phyloP scores from a whole-genome alignment of 2,113 vertebrate species.

The Plestiodon gilberti region DNA sequence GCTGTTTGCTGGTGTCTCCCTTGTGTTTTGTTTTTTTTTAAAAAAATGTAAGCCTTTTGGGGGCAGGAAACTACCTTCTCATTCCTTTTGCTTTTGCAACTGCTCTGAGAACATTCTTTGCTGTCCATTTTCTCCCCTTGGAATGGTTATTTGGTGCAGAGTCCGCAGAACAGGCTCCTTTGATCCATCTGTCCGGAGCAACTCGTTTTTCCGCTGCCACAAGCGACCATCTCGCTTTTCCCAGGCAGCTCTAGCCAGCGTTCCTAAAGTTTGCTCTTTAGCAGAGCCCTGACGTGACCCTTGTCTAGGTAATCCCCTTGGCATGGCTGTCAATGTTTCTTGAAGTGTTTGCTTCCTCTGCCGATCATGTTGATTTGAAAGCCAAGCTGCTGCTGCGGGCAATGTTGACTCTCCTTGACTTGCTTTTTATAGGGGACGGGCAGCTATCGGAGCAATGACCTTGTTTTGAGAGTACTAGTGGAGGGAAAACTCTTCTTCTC shows the following conservation, averaged over 20 bases:
- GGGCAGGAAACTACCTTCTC: too few species aligned
- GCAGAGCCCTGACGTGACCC: background rate
- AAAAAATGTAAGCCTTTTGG: too few species aligned
- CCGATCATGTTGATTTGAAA: too few species aligned
- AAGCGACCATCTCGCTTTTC: background rate
- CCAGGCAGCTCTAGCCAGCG: background rate
- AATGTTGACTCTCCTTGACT: background rate
- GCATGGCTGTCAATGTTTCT: too few species aligned
- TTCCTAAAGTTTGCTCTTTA: background rate
- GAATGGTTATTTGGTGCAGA: too few species aligned
- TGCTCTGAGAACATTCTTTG: too few species aligned
- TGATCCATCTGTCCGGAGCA: background rate
- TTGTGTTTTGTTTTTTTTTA: too few species aligned
- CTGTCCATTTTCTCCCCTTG: background rate
- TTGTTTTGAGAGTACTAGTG: background rate
- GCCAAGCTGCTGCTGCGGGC: background rate
- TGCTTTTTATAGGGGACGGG: background rate
- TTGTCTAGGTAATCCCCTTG: background rate
- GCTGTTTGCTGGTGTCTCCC: too few species aligned
- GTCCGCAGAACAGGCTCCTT: background rate
- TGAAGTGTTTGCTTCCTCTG: background rate
- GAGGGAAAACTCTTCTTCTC: background rate
- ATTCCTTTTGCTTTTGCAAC: too few species aligned
- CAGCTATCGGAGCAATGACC: background rate
- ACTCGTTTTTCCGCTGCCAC: background rate